Percentiles rank a stretch among this genome's conserved stretches.
phyloP scores from a whole-genome alignment of 2,113 vertebrate species.

The Turnix velox region DNA sequence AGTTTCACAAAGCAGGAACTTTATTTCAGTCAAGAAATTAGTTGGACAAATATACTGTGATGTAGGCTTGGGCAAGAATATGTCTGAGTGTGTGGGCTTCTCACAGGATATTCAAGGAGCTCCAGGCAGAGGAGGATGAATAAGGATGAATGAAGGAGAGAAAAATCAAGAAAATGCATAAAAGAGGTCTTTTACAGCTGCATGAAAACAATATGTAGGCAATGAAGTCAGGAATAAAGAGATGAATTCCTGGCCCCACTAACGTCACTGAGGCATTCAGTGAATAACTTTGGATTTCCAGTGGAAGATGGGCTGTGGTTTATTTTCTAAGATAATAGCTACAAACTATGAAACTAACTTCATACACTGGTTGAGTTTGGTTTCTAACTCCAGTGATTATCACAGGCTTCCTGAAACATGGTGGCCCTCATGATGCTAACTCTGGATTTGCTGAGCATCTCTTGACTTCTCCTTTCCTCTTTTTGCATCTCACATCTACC shows the following conservation, averaged over 20 bases:
- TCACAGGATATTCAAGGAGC: conserved; percentile 53
- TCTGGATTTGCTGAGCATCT: not conserved
- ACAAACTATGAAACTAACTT: not conserved
- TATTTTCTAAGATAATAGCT: not conserved
- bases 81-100: conserved; percentile 41
- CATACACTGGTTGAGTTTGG: not conserved
- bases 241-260: not conserved
- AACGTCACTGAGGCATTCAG: not conserved
- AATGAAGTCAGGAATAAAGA: conserved; percentile 25
- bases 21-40: conserved; percentile 45
- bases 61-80: conserved; percentile 21
- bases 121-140: conserved; percentile 54
- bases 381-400: not conserved
- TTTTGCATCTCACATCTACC: not conserved
- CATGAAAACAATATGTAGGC: conserved; percentile 47
- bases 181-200: conserved; percentile 51
- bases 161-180: conserved; percentile 47
- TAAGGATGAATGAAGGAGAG: conserved; percentile 53
- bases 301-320: not conserved
- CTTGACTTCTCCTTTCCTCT: not conserved
- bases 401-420: not conserved
- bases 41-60: conserved; percentile 36
- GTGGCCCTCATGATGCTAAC: not conserved
- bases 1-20: conserved; percentile 33
- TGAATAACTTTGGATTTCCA: conserved; percentile 16